Evolutionary conservation across 2,113 vertebrate genomes (phyloP), one percentile per base, ranked within the genome.

Genomic region (Alethe diademata): DNA sequence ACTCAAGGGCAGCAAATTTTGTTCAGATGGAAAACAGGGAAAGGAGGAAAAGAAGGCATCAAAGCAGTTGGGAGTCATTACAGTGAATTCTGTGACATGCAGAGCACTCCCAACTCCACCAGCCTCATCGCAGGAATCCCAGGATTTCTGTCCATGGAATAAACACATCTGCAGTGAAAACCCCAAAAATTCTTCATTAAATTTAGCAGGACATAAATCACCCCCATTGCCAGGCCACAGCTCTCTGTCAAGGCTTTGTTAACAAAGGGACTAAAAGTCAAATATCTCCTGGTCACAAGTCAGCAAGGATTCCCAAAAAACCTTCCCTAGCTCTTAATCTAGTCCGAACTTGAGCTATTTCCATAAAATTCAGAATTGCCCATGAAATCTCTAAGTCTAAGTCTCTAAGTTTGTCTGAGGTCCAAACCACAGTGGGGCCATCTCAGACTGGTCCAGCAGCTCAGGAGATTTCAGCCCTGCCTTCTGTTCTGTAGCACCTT

Each of bases 241-340:
- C 5, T 64, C 14, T 36, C 56, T n/a, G 40, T 8, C 25, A 7
- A 56, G 15, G 28, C 14, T 80, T 66, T 65, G 20, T 7, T 67
- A 71, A 26, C 12, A 36, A 3, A 35, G 3, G 8, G 36, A 26
- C 17, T 12, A 16, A 54, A 24, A 42, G 5, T 36, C 26, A 48
- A 58, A 16, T 6, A 31, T 23, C 16, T 45, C 66, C 75, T 33
- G 31, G 5, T 45, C 1, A 0, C 16, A 54, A 42, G 1, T 2
- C 31, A 29, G 4, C 22, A 48, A n/a, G 19, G 14, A 12, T 26
- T 31, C n/a, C 45, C 28, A 5, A n/a, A 58, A 47, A 38, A 24
- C 22, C 43, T 38, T 73, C 16, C 19, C 8, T 9, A 3, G 29
- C 14, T 42, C 35, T 11, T 11, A 33, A 11, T 40, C 29, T 9